Percentiles rank a stretch among this genome's conserved stretches.
phyloP scores from a whole-genome alignment of 2,113 vertebrate genomes.

The Xiphias gladius region DNA sequence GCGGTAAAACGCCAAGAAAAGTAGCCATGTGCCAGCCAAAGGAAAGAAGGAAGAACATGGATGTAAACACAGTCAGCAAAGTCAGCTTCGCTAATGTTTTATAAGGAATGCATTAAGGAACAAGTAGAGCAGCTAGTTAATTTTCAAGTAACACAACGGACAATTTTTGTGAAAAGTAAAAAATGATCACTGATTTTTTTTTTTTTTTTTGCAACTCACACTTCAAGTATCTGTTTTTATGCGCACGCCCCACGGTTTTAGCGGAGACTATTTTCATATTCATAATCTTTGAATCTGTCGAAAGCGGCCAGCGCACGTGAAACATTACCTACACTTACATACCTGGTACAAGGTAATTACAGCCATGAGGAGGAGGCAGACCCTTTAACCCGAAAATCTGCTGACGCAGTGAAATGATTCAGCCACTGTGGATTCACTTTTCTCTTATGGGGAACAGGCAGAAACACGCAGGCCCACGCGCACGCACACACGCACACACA shows the following conservation, averaged over 20 bases:
- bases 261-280: slow-evolving; percentile 46
- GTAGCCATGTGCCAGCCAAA: no score
- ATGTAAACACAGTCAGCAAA: no score
- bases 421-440: slow-evolving; percentile 4
- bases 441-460: slow-evolving; percentile 34
- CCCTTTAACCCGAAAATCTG: slow-evolving; percentile 65
- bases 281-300: slow-evolving; percentile 51
- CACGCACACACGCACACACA: background rate
- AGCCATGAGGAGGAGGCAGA: slow-evolving; percentile 53
- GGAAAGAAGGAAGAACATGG: no score
- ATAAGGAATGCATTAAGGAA: background rate
- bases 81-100: background rate
- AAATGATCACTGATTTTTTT: background rate
- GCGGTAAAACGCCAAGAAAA: no score
- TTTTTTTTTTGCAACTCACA: no score
- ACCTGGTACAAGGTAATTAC: slow-evolving; percentile 65
- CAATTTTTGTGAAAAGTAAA: background rate
- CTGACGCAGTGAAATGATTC: slow-evolving; percentile 58
- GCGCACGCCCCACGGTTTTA: slow-evolving; percentile 17
- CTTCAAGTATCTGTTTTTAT: slow-evolving; percentile 21
- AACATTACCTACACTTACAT: slow-evolving; percentile 60
- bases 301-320: slow-evolving; percentile 52
- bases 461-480: background rate
- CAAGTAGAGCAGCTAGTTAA: no score
- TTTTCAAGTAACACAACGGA: no score